Evolutionary conservation across 2,888 invertebrate genomes (phyloP), one percentile per base, ranked within the genome.

Genomic region (Hyposoter didymator): DNA sequence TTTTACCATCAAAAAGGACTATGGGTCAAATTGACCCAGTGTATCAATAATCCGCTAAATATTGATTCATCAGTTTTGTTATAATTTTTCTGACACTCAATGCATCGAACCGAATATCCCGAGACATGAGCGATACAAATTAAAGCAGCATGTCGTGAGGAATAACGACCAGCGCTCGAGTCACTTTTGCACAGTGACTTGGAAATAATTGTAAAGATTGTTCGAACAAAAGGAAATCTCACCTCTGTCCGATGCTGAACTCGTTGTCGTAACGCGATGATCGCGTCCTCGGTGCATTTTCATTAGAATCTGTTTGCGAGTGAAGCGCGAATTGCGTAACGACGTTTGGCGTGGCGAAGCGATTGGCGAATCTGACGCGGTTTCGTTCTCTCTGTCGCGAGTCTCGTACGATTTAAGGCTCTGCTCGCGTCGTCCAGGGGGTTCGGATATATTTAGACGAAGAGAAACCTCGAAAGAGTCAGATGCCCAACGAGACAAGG

Each of bases 251-350:
- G 28, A 59, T 59, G 14, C 28, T 28, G 28, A 28, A 59, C 28
- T 28, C 28, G 59, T 28, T 14, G 28, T 59, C 28, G 59, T 59
- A 28, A 28, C 14, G 1, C 5, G 59, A 28, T 14, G 59, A 59
- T 59, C 59, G 28, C 59, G 28, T 28, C 14, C 3, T 59, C 59
- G 28, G 12, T 59, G 28, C 59, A 59, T 28, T 59, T 59, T 59
- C 59, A 59, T 59, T 59, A 59, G 59, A 59, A 59, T 59, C 59
- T 59, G 59, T 59, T 59, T 28, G 59, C 14, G 59, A 14, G 59
- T 0, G 0, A 28, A 5, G 14, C 6, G 14, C 6, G 59, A 28
- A 28, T 59, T 59, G 28, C 59, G 6, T 59, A 59, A 59, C 59
- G 59, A 59, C 59, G 59, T 12, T 28, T 59, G 28, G 0, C 4